Evolutionary conservation across 2,797 vertebrate species (phyloP), one percentile per base, ranked within the genome.

Genomic region (Aphelocoma californica): DNA sequence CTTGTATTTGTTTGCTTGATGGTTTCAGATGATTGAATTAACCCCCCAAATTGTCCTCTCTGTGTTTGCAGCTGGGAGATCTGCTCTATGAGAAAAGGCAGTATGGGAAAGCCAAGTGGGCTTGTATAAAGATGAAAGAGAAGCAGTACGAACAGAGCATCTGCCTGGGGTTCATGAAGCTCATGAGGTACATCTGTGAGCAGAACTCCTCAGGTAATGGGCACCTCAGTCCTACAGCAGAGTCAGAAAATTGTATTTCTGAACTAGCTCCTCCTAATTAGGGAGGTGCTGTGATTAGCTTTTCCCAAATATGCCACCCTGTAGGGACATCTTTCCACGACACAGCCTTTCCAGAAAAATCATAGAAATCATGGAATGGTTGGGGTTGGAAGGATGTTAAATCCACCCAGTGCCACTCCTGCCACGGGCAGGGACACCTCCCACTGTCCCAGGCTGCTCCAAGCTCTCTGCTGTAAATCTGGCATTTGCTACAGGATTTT

Each of bases 161-260:
- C 96, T 99, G 98, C 97, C 98, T 98, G 1, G 99, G 99, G 6
- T 99, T 99, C 93, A 99, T 99, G 99, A 99, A 97, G 97, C 98
- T 99, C 91, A 99, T 99, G 99, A 98, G 97, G 97, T 99, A 99
- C 97, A 99, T 99, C 88, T 99, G 99, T 53, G 97, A 99, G 95
- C 98, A 99, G 96, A 99, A 99, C 88, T 97, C 98, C 64, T 94
- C 97, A 97, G 98, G 99, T 99, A 97, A 98, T 44, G 84, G 7
- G 6, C 36, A 47, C 66, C 45, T 23, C 23, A 5, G 0, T 7
- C 74, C 56, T 17, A 8, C 24, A 2, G 16, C 4, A 32, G 10
- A 32, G 17, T 6, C 2, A 60, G 1, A 31, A 17, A 6, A 4
- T 1, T 3, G 0, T 1, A 3, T 50, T 67, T 61, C 29, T 31